Evolutionary conservation across 2,888 invertebrate genomes (phyloP), one percentile per base, ranked within the genome.

Genomic region (Dryadula phaetusa): DNA sequence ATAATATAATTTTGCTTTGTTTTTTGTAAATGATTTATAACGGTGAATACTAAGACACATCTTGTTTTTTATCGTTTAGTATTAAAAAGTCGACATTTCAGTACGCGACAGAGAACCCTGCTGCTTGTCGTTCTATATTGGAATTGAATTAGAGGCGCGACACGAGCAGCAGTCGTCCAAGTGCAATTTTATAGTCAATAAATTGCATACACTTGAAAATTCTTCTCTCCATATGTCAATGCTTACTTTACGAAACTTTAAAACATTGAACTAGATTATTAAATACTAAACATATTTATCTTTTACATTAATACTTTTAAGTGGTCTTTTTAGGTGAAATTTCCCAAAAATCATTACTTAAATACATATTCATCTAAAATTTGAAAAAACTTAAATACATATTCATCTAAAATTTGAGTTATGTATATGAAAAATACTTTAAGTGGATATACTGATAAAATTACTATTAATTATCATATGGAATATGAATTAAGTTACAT

Each of bases 81-180:
- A 88, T 85, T 87, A 83, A 86, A 84, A 84, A 83, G 85, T 84
- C 82, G 83, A 86, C 84, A 82, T 81, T 77, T 77, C 72, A 80
- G 74, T 72, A 73, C 69, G 73, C 66, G 67, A 67, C 65, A 80
- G 80, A 81, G 81, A 47, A 83, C 80, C 78, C 78, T 81, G 16
- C 53, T 56, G 52, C 44, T 52, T 62, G 54, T 67, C 70, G 63
- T 44, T 65, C 69, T 70, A 66, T 71, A 74, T 75, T 71, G 69
- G 67, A 73, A 68, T 70, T 64, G 63, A 58, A 68, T 66, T 70
- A 68, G 52, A 68, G 63, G 40, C 68, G 64, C 44, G 64, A 64
- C 54, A 47, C 67, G 56, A 60, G 52, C 62, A 37, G 52, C 44
- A 62, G 66, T 65, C 60, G 49, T 46, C 37, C 46, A 16, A 46